phyloP scores from a whole-genome alignment of 2,797 vertebrate species.

The Lateolabrax maculatus region DNA sequence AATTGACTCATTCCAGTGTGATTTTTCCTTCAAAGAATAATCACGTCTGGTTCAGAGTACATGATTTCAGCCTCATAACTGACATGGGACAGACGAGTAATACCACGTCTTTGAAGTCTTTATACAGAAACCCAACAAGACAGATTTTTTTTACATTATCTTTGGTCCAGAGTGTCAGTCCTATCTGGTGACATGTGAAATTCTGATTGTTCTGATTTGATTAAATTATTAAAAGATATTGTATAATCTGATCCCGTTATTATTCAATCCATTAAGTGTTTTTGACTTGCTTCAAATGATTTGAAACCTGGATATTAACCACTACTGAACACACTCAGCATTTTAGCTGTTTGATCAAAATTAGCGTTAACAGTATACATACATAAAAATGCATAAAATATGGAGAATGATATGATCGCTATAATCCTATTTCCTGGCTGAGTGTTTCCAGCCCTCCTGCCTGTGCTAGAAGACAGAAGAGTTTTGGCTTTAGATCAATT shows the following conservation, averaged over 20 bases:
- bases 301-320: neutral
- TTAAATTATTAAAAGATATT: neutral
- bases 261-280: too few species aligned
- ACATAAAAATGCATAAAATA: neutral
- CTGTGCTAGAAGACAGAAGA: constrained; percentile 14
- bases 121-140: neutral
- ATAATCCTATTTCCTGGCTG: constrained; percentile 10
- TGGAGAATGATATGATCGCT: neutral
- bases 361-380: neutral
- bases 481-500: constrained; percentile 47
- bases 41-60: neutral
- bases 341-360: constrained; percentile 1
- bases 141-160: neutral
- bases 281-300: neutral
- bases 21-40: constrained; percentile 7
- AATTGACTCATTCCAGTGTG: neutral
- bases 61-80: neutral
- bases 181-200: neutral
- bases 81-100: neutral
- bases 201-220: neutral
- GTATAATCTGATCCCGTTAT: neutral
- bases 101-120: neutral
- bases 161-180: neutral
- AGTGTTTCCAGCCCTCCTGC: constrained; percentile 19
- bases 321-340: neutral